Evolutionary conservation across 2,797 vertebrate genomes (phyloP).

Genomic region (Rhinoraja longicauda): DNA sequence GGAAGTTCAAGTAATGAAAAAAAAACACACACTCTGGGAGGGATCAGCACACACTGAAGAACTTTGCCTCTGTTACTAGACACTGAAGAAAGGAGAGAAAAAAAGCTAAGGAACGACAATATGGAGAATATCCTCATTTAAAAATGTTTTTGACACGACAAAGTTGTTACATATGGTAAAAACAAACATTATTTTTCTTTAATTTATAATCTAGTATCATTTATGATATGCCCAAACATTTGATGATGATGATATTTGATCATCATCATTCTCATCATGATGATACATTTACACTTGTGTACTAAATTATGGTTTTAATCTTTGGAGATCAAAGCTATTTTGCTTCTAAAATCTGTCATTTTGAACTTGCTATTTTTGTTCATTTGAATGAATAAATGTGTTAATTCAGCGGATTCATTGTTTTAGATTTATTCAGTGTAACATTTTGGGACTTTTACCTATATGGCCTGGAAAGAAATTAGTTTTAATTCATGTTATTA

Average conservation of each 20-base stretch:
- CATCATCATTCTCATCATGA: too few relatives aligned
- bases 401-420: background rate
- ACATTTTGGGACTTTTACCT: background rate
- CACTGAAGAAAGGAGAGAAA: too few relatives aligned
- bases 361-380: background rate
- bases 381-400: background rate
- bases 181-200: background rate
- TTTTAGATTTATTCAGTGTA: background rate
- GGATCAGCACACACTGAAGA: too few relatives aligned
- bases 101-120: too few relatives aligned
- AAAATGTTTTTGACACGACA: too few relatives aligned
- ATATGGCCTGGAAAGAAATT: background rate
- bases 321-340: background rate
- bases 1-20: too few relatives aligned
- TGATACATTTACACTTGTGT: too few relatives aligned
- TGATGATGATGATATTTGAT: too few relatives aligned
- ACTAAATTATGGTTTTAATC: background rate
- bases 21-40: too few relatives aligned
- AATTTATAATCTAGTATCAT: background rate
- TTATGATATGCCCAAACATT: background rate
- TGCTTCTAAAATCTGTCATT: background rate
- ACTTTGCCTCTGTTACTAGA: too few relatives aligned
- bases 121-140: too few relatives aligned
- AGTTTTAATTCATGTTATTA: slow-evolving; percentile 1
- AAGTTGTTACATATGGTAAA: background rate